Evolutionary conservation across 2,888 invertebrate genomes (phyloP), one percentile per base, ranked within the genome.

Genomic region (Loripinus fragilis): DNA sequence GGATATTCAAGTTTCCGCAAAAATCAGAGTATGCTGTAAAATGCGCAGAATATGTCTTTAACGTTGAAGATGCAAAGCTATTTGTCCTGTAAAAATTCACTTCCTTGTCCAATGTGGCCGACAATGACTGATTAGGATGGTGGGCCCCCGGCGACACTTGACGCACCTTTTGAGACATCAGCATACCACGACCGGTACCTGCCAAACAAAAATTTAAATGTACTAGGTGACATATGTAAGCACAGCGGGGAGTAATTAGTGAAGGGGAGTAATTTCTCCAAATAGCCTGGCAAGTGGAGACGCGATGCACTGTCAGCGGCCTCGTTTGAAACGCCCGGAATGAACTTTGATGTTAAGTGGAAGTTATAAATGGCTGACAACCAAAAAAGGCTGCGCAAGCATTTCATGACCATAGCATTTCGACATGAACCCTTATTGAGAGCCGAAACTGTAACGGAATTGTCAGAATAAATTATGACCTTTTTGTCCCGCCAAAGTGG

Each of bases 241-340:
- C 23, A 7, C 7, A 66, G 20, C 3, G 66, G 66, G 23, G 66
- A 25, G n/a, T 2, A n/a, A n/a, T n/a, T n/a, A n/a, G n/a, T n/a
- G n/a, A n/a, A n/a, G n/a, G n/a, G n/a, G n/a, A n/a, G n/a, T n/a
- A n/a, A n/a, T n/a, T n/a, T n/a, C n/a, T n/a, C n/a, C n/a, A n/a
- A n/a, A n/a, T n/a, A n/a, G n/a, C 50, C 45, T 15, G 41, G 67
- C 38, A 30, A 35, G 10, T 50, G 25, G 10, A 74, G 30, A 25
- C 74, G 55, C 30, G 69, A 69, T 15, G 50, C 38, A 28, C 52
- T 30, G 35, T 74, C 74, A 12, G 68, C 74, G 25, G 52, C 30
- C 17, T 17, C 41, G 41, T 74, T 69, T 38, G 3, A 12, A 20
- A 55, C 23, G 2, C 72, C 72, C 2, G 55, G 55, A 5, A 72